phyloP scores from a whole-genome alignment of 1,140 invertebrate species.

The Dinoponera quadriceps region DNA sequence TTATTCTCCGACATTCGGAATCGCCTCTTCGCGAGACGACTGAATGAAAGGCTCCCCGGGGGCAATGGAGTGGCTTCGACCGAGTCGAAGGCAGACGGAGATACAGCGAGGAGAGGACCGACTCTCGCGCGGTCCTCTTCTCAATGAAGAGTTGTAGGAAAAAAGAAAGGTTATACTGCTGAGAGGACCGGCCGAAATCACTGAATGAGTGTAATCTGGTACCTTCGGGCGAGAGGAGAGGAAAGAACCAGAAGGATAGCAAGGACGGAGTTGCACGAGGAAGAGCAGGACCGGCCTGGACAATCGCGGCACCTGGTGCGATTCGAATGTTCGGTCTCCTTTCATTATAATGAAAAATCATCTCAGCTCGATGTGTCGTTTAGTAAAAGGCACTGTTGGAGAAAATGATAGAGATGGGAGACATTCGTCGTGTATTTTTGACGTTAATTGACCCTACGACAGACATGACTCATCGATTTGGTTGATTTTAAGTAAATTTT shows the following conservation, averaged over 20 bases:
- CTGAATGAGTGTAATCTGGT: conserved; percentile 80
- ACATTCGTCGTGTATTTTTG: conserved; percentile 12
- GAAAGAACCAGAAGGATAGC: conserved; percentile 31
- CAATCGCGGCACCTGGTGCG: neutral
- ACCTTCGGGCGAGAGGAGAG: conserved; percentile 48
- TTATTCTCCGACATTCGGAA: conserved; percentile 1
- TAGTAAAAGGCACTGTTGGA: neutral
- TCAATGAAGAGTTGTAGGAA: conserved; percentile 63
- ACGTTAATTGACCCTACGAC: neutral
- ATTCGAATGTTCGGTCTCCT: neutral
- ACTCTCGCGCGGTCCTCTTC: conserved; percentile 40
- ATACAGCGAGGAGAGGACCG: conserved; percentile 47
- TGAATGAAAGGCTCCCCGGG: conserved; percentile 70
- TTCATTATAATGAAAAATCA: conserved; percentile 5
- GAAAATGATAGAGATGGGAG: conserved; percentile 25
- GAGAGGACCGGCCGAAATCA: conserved; percentile 70
- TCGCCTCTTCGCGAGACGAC: neutral
- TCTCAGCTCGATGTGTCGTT: neutral
- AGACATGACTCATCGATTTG: neutral
- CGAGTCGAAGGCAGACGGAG: conserved; percentile 30
- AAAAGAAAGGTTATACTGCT: conserved; percentile 9
- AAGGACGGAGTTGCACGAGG: conserved; percentile 11
- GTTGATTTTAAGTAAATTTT: neutral
- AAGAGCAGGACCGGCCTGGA: conserved; percentile 23
- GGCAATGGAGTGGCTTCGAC: conserved; percentile 59